Percentiles rank a stretch among this genome's conserved stretches.
These are phyloP conservation scores for Nineta flava DNA, from an alignment of 2,888 invertebrate species.

Conservation along the genomic window DNA sequence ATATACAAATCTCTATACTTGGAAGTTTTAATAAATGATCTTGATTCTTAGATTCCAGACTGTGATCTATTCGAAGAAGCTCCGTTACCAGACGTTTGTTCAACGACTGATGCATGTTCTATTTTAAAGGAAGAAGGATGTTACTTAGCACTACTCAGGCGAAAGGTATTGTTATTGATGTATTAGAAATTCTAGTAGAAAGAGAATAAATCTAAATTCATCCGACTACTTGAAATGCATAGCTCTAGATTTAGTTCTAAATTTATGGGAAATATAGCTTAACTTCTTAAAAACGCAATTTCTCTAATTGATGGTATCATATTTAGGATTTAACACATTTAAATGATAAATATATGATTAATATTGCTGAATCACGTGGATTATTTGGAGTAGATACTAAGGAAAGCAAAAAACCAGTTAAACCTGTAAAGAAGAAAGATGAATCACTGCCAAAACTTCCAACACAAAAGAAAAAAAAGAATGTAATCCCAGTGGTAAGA, in stretches of 20 bases:
- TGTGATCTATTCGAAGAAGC: constrained; percentile 53
- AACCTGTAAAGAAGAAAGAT: background rate
- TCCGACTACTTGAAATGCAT: too few species aligned
- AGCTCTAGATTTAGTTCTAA: constrained; percentile 1
- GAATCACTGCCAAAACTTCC: background rate
- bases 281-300: background rate
- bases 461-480: background rate
- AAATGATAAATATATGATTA: constrained; percentile 70
- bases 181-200: too few species aligned
- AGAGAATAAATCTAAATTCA: too few species aligned
- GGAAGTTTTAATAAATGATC: background rate
- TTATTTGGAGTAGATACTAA: constrained; percentile 32
- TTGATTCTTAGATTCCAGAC: constrained; percentile 39
- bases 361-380: constrained; percentile 66
- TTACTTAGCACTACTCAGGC: constrained; percentile 46
- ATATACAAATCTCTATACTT: too few species aligned
- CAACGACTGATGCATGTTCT: constrained; percentile 32
- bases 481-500: background rate
- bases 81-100: constrained; percentile 40
- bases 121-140: constrained; percentile 39
- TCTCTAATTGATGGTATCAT: too few species aligned
- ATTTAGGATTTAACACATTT: constrained; percentile 52
- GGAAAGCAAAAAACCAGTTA: background rate
- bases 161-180: constrained; percentile 44
- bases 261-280: background rate